Conservation (phyloP, 1,140 invertebrate genomes). For the Stegodyphus mimosarum region DNA sequence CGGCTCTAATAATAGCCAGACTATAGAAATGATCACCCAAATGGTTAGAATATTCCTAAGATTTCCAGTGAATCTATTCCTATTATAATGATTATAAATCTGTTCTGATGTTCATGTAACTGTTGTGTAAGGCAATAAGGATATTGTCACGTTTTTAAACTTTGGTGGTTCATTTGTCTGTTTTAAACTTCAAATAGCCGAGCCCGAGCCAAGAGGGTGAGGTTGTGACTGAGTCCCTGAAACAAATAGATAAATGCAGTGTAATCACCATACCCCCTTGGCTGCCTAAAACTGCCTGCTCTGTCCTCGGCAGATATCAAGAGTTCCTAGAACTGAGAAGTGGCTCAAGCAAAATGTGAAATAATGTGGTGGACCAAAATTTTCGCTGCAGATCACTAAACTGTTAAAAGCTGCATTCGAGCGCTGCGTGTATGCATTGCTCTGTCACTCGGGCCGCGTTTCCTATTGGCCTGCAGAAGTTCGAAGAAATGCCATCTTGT, state of each 20-base stretch:
- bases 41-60: slow-evolving; percentile 50
- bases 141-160: slow-evolving; percentile 45
- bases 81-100: slow-evolving; percentile 13
- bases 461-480: slow-evolving; percentile 38
- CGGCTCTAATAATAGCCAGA: slow-evolving; percentile 29
- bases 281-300: slow-evolving; percentile 54
- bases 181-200: slow-evolving; percentile 32
- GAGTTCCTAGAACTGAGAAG: slow-evolving; percentile 58
- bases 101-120: slow-evolving; percentile 1
- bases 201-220: slow-evolving; percentile 56
- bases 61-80: slow-evolving; percentile 22
- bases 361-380: slow-evolving; percentile 51
- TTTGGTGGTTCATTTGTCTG: slow-evolving; percentile 10
- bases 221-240: slow-evolving; percentile 36
- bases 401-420: slow-evolving; percentile 34
- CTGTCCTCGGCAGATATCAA: slow-evolving; percentile 53
- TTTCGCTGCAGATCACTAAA: slow-evolving; percentile 27
- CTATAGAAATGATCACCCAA: background rate
- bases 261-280: slow-evolving; percentile 20
- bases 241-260: slow-evolving; percentile 18
- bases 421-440: slow-evolving; percentile 12
- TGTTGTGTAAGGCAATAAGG: slow-evolving; percentile 23
- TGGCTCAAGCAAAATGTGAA: slow-evolving; percentile 46
- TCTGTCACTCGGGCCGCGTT: slow-evolving; percentile 27
- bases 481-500: slow-evolving; percentile 9